phyloP scores from a whole-genome alignment of 1,140 invertebrate species.

The Bombus superbus region DNA sequence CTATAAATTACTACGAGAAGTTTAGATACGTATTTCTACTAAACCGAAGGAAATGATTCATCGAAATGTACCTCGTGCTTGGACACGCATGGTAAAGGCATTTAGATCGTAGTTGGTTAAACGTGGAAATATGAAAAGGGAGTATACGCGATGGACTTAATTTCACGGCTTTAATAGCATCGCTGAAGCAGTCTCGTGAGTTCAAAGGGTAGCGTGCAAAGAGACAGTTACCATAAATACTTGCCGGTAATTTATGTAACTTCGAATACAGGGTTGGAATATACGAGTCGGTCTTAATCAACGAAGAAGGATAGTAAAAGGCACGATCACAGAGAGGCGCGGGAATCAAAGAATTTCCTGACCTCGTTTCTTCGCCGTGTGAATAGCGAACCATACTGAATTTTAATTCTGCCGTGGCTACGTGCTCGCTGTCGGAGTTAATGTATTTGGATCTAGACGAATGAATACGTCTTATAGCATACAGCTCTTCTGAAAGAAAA shows the following conservation, averaged over 20 bases:
- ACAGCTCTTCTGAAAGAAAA: neutral
- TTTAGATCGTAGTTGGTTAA: constrained; percentile 15
- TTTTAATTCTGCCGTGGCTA: neutral
- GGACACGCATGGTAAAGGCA: neutral
- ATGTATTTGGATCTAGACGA: neutral
- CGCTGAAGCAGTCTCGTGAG: constrained; percentile 29
- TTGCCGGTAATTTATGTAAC: constrained; percentile 58
- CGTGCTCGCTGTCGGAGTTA: neutral
- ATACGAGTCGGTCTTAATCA: constrained; percentile 58
- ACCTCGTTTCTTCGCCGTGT: neutral
- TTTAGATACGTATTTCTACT: neutral
- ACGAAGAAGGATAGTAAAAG: constrained; percentile 22
- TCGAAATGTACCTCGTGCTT: neutral
- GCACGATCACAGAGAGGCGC: neutral
- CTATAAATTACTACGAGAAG: neutral
- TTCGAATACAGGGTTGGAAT: constrained; percentile 20
- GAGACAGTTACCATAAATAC: constrained; percentile 63
- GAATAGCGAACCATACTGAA: neutral
- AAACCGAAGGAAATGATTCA: constrained; percentile 18
- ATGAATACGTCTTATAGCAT: neutral
- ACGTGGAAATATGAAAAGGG: constrained; percentile 40
- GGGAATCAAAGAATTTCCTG: neutral
- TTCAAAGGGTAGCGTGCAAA: constrained; percentile 60
- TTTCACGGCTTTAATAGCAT: constrained; percentile 50
- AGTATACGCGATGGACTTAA: constrained; percentile 25